Percentiles rank a stretch among this genome's conserved stretches.
Evolutionary conservation across 2,888 invertebrate genomes (phyloP).

Genomic region (Electrophaes corylata): DNA sequence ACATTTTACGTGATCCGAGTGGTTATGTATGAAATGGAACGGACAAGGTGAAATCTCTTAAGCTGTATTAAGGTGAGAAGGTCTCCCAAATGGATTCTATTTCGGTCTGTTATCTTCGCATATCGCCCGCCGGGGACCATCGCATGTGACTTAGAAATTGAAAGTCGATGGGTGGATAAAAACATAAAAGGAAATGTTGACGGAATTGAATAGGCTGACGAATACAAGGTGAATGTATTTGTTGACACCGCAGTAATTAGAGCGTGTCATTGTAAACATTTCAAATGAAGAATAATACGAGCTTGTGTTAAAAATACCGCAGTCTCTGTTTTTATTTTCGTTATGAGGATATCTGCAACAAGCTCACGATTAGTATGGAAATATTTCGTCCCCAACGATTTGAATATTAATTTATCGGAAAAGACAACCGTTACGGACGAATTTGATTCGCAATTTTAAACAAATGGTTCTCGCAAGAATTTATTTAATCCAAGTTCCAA

Average conservation of each 20-base stretch:
- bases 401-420: conserved; percentile 53
- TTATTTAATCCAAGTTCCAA: conserved; percentile 74
- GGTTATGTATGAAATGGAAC: conserved; percentile 65
- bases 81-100: conserved; percentile 65
- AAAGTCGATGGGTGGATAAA: conserved; percentile 61
- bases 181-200: conserved; percentile 57
- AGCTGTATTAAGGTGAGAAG: conserved; percentile 77
- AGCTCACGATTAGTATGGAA: conserved; percentile 40
- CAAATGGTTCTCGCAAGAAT: conserved; percentile 64
- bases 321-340: conserved; percentile 26
- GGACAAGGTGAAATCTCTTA: conserved; percentile 78
- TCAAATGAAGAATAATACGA: conserved; percentile 14
- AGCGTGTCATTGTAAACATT: conserved; percentile 21
- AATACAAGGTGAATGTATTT: conserved; percentile 27
- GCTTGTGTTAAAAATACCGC: conserved; percentile 16
- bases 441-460: conserved; percentile 63
- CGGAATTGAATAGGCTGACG: conserved; percentile 44
- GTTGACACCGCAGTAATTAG: conserved; percentile 28
- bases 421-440: conserved; percentile 52
- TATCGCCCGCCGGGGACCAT: conserved; percentile 60
- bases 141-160: conserved; percentile 65
- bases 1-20: conserved; percentile 75
- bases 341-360: conserved; percentile 26
- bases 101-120: conserved; percentile 64
- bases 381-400: conserved; percentile 38